Conservation (phyloP, 2,113 vertebrate genomes). For the rat (Rattus norvegicus) region DNA sequence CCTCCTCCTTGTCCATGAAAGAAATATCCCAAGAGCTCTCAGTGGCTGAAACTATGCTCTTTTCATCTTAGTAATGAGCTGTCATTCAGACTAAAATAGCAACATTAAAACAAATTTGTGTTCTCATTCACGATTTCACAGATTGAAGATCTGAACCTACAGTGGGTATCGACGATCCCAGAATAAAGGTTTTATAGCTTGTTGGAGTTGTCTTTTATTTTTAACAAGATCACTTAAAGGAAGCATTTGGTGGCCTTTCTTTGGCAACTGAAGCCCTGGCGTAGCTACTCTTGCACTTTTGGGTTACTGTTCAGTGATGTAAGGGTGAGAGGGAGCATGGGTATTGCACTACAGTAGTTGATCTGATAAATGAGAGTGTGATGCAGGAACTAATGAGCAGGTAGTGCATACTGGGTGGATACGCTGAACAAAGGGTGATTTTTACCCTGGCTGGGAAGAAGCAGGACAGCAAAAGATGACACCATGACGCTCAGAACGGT, state of each 20-base stretch:
- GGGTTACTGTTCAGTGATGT: background rate
- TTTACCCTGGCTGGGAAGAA: too few species aligned
- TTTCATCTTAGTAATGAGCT: background rate
- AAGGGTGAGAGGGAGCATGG: background rate
- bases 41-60: background rate
- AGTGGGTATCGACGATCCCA: background rate
- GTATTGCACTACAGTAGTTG: too few species aligned
- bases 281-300: background rate
- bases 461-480: accelerated
- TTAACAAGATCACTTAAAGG: background rate
- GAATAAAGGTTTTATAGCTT: background rate
- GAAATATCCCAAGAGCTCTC: background rate
- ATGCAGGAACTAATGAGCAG: too few species aligned
- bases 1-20: background rate
- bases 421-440: background rate
- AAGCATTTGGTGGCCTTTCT: background rate
- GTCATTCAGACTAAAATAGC: background rate
- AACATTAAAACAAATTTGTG: background rate
- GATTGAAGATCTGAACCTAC: background rate
- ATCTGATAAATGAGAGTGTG: too few species aligned
- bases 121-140: background rate
- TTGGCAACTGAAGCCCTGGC: too few species aligned
- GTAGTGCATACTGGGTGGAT: background rate
- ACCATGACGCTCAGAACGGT: too few species aligned
- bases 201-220: background rate